phyloP scores from a whole-genome alignment of 2,113 vertebrate genomes.

The Bungarus multicinctus region DNA sequence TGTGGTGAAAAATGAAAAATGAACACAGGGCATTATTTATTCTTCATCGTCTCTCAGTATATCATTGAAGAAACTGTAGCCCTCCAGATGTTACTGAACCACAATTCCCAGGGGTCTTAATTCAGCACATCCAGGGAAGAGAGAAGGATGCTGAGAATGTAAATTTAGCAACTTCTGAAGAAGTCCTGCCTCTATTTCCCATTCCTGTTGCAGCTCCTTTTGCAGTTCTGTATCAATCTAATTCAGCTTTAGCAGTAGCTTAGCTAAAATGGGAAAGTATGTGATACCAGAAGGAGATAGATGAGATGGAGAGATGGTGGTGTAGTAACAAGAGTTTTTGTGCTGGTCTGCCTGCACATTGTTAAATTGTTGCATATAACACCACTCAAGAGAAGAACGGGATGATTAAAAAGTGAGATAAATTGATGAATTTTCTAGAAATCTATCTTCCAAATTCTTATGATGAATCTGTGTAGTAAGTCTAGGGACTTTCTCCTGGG shows the following conservation, averaged over 20 bases:
- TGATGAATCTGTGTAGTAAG: not conserved
- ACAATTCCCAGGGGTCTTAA: not conserved
- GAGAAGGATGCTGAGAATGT: not conserved
- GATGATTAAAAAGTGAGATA: not conserved
- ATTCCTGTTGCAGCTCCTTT: not conserved
- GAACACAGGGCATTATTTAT: not conserved
- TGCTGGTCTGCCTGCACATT: not conserved
- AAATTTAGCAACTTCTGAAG: not conserved
- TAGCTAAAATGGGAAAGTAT: not conserved
- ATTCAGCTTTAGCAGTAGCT: not conserved
- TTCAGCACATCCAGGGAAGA: not conserved
- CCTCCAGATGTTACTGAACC: not conserved
- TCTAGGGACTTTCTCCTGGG: not conserved
- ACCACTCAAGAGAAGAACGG: not conserved
- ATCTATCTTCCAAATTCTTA: not conserved
- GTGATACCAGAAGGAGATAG: not conserved
- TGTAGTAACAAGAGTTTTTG: not conserved
- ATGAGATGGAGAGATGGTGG: not conserved
- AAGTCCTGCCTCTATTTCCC: not conserved
- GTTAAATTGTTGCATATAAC: not conserved
- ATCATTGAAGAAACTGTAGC: not conserved
- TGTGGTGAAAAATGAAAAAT: not conserved
- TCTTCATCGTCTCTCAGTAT: not conserved
- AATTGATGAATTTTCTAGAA: not conserved
- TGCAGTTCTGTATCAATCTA: not conserved